Evolutionary conservation across 2,797 vertebrate species (phyloP), one percentile per base, ranked within the genome.

Genomic region (Clarias platycephalus): DNA sequence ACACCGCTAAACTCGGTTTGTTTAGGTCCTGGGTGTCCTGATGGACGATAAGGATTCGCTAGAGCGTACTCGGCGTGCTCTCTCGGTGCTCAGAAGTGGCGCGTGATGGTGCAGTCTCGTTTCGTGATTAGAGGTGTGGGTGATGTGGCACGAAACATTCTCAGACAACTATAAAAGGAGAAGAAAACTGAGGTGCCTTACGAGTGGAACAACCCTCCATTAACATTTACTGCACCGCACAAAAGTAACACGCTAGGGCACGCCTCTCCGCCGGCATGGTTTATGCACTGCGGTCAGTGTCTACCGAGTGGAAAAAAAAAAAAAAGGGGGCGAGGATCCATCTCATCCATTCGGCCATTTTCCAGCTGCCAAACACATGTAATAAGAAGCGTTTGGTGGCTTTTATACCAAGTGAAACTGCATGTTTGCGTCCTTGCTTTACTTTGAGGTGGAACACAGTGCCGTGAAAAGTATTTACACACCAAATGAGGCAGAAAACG

Each of bases 231-330:
- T 85, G 66, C 74, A 49, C 87, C 72, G 86, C 87, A 84, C 84
- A 90, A 86, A 92, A 91, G 85, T 82, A 88, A 89, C 87, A 78
- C 62, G 87, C 87, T 82, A 87, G 86, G 88, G 86, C 88, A 78
- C 71, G 87, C 82, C 89, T 81, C 88, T 90, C 86, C 71, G 81
- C 85, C 81, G 83, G 89, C 86, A 83, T 84, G 88, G 80, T 86
- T 90, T 90, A 89, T 89, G 87, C 77, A 85, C 86, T 83, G 82
- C 79, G 86, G 89, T 87, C 91, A 86, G 83, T 87, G 89, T 91
- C 88, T 88, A 81, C 86, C 78, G 87, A 89, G 86, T 64, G 80
- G 63, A 16, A 85, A 85, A 86, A 88, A 55, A 90, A 60, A 16
- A 85, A 85, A 86, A 88, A 55, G 90, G 86, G 86, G 55, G 86